phyloP scores from a whole-genome alignment of 2,797 vertebrate species.

The Steatocranus sp. region DNA sequence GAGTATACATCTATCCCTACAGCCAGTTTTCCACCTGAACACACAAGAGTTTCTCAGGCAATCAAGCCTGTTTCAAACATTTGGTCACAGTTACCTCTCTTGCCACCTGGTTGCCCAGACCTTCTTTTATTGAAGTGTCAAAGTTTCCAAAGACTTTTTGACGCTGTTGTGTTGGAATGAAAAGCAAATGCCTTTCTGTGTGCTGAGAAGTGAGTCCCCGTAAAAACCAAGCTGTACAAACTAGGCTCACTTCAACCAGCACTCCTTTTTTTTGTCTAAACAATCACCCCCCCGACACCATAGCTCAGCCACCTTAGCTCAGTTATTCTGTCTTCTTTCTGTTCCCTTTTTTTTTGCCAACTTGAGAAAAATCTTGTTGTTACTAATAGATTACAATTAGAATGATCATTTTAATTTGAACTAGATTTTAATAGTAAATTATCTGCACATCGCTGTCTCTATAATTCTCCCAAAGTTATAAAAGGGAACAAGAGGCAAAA shows the following conservation, averaged over 20 bases:
- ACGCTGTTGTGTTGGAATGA: conserved; percentile 31
- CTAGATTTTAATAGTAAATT: not conserved
- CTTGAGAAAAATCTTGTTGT: not conserved
- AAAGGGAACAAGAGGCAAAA: not conserved
- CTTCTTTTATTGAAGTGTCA: conserved; percentile 8
- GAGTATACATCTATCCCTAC: not conserved
- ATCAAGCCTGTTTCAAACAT: not conserved
- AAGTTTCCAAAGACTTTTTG: conserved; percentile 13
- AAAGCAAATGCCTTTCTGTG: conserved; percentile 42
- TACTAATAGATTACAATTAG: not conserved
- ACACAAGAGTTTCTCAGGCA: not conserved
- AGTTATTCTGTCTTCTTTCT: not conserved
- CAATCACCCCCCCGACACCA: not conserved
- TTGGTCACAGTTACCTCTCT: not conserved
- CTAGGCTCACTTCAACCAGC: conserved; percentile 16
- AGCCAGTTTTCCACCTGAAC: not conserved
- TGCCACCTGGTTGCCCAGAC: not conserved
- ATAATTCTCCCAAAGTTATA: not conserved
- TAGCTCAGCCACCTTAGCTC: not conserved
- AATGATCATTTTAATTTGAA: not conserved
- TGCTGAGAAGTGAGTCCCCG: conserved; percentile 12
- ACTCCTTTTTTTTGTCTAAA: not conserved
- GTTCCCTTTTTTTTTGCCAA: not conserved
- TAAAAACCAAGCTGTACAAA: conserved; percentile 46
- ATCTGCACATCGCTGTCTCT: not conserved